A percentile compares a stretch with the other conserved stretches of the same genome.
phyloP scores from a whole-genome alignment of 2,888 invertebrate genomes.

The Nomada hirtipes region DNA sequence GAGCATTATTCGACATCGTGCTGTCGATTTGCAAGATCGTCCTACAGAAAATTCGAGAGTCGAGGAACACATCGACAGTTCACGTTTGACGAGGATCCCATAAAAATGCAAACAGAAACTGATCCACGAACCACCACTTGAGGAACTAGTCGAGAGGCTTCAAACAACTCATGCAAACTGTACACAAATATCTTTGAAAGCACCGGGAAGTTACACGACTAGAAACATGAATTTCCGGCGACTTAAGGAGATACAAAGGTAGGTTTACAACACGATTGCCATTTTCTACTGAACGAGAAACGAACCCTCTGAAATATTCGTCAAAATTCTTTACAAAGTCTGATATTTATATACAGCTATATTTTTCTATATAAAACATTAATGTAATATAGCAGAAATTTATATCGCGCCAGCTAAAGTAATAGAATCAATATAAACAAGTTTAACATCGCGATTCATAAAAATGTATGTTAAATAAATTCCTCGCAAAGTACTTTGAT shows the following conservation, averaged over 20 bases:
- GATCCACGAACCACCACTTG: constrained; percentile 18
- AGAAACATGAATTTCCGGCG: constrained; percentile 1
- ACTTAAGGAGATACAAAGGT: constrained; percentile 9
- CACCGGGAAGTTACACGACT: neutral
- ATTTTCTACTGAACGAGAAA: neutral
- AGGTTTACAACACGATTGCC: neutral
- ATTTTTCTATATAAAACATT: too few relatives aligned
- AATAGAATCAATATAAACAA: too few relatives aligned
- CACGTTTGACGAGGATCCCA: constrained; percentile 15
- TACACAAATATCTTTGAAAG: constrained; percentile 16
- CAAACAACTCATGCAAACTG: constrained; percentile 24
- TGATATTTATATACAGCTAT: too few relatives aligned
- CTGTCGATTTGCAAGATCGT: neutral
- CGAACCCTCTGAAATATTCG: neutral
- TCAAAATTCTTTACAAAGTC: neutral
- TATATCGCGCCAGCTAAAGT: too few relatives aligned
- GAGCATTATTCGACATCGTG: neutral
- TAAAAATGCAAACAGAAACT: constrained; percentile 38
- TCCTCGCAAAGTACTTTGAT: too few relatives aligned
- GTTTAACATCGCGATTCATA: too few relatives aligned
- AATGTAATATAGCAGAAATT: too few relatives aligned
- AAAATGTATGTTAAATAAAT: too few relatives aligned
- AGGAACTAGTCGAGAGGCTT: constrained; percentile 33
- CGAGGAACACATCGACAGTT: neutral
- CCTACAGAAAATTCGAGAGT: neutral